Percentiles rank a stretch among this genome's conserved stretches.
Conservation (phyloP, 1,140 invertebrate species). For the Antheraea mylitta region DNA sequence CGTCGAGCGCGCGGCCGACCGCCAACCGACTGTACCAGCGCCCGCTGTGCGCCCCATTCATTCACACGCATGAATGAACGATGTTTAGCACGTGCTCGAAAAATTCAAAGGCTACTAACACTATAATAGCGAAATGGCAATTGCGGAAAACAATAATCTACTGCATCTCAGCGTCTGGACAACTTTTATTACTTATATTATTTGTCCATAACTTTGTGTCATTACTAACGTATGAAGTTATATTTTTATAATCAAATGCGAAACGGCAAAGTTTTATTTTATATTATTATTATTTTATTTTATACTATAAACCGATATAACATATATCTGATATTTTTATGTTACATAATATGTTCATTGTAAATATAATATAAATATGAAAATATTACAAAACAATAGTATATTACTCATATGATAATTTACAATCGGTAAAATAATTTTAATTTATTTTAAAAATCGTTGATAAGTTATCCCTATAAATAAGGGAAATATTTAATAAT, state of each 20-base stretch:
- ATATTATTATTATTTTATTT: neutral
- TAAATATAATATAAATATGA: no score
- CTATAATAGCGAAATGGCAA: conserved; percentile 14
- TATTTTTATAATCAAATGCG: neutral
- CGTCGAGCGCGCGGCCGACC: conserved; percentile 52
- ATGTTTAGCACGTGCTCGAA: conserved; percentile 55
- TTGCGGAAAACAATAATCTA: conserved; percentile 38
- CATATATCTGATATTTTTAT: neutral
- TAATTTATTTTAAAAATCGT: neutral
- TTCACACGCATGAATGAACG: conserved; percentile 63
- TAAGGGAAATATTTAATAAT: no score
- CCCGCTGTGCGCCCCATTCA: conserved; percentile 49
- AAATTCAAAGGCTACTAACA: conserved; percentile 45
- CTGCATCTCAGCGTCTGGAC: conserved; percentile 31
- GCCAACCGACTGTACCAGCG: conserved; percentile 56
- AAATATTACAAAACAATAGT: no score
- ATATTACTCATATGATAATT: no score
- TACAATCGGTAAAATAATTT: no score
- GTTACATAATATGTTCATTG: no score
- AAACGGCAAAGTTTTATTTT: neutral
- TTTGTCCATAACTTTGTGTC: neutral
- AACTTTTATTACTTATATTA: neutral
- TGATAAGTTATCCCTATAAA: neutral
- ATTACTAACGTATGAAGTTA: neutral
- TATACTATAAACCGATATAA: neutral